These are phyloP conservation scores for Eulemur macaco DNA, from an alignment of 2,113 vertebrate species.

Conservation along the genomic window DNA sequence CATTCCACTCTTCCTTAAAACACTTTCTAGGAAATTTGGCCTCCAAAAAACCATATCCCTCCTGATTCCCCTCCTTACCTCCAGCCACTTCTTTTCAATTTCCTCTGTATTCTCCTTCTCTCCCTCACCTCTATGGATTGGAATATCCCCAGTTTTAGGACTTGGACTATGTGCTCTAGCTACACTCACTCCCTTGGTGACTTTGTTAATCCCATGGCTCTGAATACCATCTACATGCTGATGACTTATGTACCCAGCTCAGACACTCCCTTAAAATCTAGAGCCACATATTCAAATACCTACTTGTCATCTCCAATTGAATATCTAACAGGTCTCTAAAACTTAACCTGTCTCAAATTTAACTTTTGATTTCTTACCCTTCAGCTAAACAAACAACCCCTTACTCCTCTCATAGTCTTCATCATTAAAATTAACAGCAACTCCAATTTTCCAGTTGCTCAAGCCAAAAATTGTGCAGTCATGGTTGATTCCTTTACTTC, in stretches of 20 bases:
- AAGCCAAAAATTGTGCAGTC: background rate
- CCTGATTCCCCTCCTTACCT: background rate
- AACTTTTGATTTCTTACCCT: background rate
- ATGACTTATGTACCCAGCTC: background rate
- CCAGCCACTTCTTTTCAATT: background rate
- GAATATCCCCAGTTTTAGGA: background rate
- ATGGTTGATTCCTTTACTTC: background rate
- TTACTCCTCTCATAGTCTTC: background rate
- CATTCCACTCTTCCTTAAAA: background rate
- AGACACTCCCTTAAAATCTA: background rate
- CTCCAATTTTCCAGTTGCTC: background rate
- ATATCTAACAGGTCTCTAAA: background rate
- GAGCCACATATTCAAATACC: background rate
- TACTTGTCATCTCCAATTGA: background rate
- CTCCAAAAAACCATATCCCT: background rate
- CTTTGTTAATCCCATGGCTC: background rate
- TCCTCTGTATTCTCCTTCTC: background rate
- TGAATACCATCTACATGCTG: background rate
- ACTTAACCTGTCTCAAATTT: background rate
- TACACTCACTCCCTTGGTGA: background rate
- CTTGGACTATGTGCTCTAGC: background rate
- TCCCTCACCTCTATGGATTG: background rate
- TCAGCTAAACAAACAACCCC: background rate
- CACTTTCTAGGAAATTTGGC: background rate
- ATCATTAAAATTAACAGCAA: background rate